A percentile compares a stretch with the other conserved stretches of the same genome.
Conservation (phyloP, 2,113 vertebrate species). For the Ibidorhyncha struthersii region DNA sequence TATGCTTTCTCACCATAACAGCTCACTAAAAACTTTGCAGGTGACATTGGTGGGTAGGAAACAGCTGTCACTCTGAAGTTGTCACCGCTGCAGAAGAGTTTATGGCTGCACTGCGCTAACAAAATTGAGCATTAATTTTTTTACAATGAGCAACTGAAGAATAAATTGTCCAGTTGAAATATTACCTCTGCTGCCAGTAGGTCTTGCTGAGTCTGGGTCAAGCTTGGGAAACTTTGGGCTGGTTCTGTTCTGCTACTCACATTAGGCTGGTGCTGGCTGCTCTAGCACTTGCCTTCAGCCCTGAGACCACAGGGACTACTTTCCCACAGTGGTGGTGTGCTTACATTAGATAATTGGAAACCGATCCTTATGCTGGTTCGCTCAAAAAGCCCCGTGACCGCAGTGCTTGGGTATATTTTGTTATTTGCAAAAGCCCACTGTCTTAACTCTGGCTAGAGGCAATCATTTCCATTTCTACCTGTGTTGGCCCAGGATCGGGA, state of each 20-base stretch:
- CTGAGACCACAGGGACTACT: too few species aligned
- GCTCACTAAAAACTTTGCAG: neutral
- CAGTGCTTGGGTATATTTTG: neutral
- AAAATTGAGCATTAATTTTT: neutral
- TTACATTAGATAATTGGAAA: neutral
- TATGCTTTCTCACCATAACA: neutral
- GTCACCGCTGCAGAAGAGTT: neutral
- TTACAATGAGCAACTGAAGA: neutral
- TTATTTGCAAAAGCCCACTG: neutral
- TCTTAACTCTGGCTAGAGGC: neutral
- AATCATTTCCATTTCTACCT: neutral
- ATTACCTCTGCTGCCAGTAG: neutral
- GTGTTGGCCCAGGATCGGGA: neutral
- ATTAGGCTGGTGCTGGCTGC: neutral
- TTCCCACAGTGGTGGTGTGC: neutral
- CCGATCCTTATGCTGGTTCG: neutral
- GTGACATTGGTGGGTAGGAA: neutral
- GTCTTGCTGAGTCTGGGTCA: neutral
- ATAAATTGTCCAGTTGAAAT: neutral
- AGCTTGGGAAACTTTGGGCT: neutral
- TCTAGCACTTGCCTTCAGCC: neutral
- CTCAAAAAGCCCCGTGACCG: neutral
- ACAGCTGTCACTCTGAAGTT: neutral
- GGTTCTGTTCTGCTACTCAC: neutral
- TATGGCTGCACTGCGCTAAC: neutral